A percentile compares a stretch with the other conserved stretches of the same genome.
These are phyloP conservation scores for Eupithecia subfuscata DNA, from an alignment of 2,888 invertebrate species.

Conservation along the genomic window DNA sequence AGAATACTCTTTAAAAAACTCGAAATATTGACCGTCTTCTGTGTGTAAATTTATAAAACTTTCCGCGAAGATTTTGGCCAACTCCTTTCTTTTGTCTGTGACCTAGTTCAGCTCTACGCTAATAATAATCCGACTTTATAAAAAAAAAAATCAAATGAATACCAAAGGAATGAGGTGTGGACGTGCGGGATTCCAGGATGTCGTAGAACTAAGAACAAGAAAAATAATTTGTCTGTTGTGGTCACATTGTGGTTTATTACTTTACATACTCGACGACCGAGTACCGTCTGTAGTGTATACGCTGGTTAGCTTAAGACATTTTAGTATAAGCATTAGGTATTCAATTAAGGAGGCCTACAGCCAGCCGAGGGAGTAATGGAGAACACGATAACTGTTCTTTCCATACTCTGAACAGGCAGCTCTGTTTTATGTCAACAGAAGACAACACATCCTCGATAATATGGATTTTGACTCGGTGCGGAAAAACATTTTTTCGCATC, in stretches of 20 bases:
- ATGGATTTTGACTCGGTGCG: neutral
- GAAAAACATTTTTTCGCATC: neutral
- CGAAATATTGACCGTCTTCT: too few species aligned
- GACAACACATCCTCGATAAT: neutral
- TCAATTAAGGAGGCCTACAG: neutral
- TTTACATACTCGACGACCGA: neutral
- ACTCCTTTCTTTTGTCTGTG: constrained; percentile 18
- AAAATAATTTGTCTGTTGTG: neutral
- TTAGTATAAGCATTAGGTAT: neutral
- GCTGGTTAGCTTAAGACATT: neutral
- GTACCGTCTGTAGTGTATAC: neutral
- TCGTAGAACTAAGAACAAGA: neutral
- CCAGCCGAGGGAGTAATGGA: neutral
- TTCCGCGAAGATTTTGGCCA: neutral
- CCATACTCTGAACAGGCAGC: neutral
- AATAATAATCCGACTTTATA: constrained; percentile 46
- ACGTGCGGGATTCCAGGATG: constrained; percentile 27
- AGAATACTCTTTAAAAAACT: too few species aligned
- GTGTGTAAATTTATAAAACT: neutral
- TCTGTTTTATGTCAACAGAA: neutral
- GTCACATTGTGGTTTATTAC: neutral
- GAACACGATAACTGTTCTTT: neutral
- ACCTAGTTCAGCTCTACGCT: constrained; percentile 24
- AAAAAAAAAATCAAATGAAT: constrained; percentile 49
- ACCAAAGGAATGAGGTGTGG: constrained; percentile 40